Evolutionary conservation across 2,888 invertebrate species (phyloP).

Genomic region (Lycia hirtaria): DNA sequence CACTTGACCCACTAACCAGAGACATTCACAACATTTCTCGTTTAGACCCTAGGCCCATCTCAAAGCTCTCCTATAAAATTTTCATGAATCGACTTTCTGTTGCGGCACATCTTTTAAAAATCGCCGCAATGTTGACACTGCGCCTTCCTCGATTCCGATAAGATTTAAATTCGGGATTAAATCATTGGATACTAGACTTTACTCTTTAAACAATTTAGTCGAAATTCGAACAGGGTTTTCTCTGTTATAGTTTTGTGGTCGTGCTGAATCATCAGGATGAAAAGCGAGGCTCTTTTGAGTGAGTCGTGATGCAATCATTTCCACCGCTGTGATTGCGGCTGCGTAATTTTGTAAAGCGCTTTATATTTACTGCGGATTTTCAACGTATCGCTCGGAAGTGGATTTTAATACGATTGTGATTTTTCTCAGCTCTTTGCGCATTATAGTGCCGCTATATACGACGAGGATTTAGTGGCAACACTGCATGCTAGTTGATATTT

Average conservation of each 20-base stretch:
- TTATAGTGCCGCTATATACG: not conserved
- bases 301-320: conserved; percentile 58
- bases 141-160: conserved; percentile 44
- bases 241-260: conserved; percentile 42
- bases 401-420: conserved; percentile 21
- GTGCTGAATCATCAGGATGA: conserved; percentile 41
- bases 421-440: conserved; percentile 3
- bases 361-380: conserved; percentile 29
- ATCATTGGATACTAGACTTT: conserved; percentile 47
- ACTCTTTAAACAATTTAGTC: conserved; percentile 40
- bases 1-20: conserved; percentile 72
- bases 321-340: conserved; percentile 58
- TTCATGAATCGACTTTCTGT: conserved; percentile 64
- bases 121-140: conserved; percentile 57
- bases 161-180: conserved; percentile 37
- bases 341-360: conserved; percentile 52
- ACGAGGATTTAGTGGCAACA: not conserved
- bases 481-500: too few relatives aligned
- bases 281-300: conserved; percentile 59
- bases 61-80: conserved; percentile 70
- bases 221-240: conserved; percentile 36
- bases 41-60: conserved; percentile 59
- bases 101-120: conserved; percentile 57
- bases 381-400: conserved; percentile 21
- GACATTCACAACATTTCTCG: conserved; percentile 70